A percentile compares a stretch with the other conserved stretches of the same genome.
Evolutionary conservation across 2,113 vertebrate genomes (phyloP).

Genomic region (Mustela lutreola): DNA sequence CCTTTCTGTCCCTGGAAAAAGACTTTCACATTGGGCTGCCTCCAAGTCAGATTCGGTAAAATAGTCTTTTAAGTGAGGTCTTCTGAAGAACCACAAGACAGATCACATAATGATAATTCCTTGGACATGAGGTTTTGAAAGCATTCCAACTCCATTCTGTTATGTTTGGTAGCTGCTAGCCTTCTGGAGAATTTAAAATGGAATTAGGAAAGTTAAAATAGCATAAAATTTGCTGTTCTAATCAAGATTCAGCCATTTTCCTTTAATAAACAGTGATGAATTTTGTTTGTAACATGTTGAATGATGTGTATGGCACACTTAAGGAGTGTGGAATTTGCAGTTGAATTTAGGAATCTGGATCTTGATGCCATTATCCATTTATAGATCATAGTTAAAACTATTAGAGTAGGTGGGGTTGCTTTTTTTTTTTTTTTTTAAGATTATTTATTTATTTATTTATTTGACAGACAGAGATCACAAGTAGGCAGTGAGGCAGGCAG

Average conservation of each 20-base stretch:
- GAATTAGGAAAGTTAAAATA: neutral
- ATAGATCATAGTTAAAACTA: constrained; percentile 8
- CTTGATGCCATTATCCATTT: neutral
- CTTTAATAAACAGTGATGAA: neutral
- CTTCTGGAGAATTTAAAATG: neutral
- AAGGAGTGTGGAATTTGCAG: neutral
- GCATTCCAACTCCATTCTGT: neutral
- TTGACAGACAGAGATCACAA: too few species aligned
- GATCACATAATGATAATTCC: neutral
- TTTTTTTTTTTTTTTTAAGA: too few species aligned
- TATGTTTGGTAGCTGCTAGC: neutral
- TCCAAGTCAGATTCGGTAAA: neutral
- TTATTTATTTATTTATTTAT: too few species aligned
- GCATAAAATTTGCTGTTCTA: neutral
- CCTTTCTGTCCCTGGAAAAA: neutral
- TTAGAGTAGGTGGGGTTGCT: neutral
- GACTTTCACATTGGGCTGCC: neutral
- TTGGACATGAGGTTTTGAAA: constrained; percentile 6
- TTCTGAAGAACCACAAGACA: neutral
- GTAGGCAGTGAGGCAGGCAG: too few species aligned
- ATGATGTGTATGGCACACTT: neutral
- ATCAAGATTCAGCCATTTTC: neutral
- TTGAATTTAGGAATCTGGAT: neutral
- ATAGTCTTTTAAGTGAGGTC: neutral
- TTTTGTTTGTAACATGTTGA: neutral